Evolutionary conservation across 2,113 vertebrate genomes (phyloP).

Genomic region (Sapayoa aenigma): DNA sequence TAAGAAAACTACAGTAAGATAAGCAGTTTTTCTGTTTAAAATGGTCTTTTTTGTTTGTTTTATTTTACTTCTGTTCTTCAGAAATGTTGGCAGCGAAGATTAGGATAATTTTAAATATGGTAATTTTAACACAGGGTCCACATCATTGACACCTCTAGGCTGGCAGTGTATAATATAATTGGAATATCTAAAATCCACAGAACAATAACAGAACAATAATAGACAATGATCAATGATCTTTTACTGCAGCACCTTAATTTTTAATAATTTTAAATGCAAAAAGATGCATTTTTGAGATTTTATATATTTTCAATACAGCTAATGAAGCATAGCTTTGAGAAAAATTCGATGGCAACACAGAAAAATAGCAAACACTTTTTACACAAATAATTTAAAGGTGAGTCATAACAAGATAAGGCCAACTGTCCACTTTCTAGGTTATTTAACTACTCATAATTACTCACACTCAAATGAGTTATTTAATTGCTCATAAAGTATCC

Average conservation of each 20-base stretch:
- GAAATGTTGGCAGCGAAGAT: background rate
- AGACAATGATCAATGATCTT: background rate
- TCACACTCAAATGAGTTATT: background rate
- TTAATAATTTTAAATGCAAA: background rate
- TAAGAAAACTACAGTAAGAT: background rate
- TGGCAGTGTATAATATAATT: background rate
- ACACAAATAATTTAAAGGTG: background rate
- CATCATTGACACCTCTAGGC: background rate
- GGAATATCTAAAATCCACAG: background rate
- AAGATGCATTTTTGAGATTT: background rate
- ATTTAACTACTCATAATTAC: background rate
- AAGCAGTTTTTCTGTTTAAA: background rate
- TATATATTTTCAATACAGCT: background rate
- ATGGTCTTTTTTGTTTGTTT: rapidly evolving
- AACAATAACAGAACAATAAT: background rate
- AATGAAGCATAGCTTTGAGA: background rate
- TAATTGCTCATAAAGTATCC: slow-evolving; percentile 15
- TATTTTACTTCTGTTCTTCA: background rate
- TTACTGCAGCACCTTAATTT: background rate
- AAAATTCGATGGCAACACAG: background rate
- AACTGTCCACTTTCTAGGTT: background rate
- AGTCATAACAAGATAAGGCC: background rate
- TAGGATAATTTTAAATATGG: background rate
- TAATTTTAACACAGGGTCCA: background rate
- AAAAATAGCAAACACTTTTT: background rate